These are phyloP conservation scores for Prionailurus viverrinus DNA, from an alignment of 2,113 vertebrate genomes.

Conservation along the genomic window DNA sequence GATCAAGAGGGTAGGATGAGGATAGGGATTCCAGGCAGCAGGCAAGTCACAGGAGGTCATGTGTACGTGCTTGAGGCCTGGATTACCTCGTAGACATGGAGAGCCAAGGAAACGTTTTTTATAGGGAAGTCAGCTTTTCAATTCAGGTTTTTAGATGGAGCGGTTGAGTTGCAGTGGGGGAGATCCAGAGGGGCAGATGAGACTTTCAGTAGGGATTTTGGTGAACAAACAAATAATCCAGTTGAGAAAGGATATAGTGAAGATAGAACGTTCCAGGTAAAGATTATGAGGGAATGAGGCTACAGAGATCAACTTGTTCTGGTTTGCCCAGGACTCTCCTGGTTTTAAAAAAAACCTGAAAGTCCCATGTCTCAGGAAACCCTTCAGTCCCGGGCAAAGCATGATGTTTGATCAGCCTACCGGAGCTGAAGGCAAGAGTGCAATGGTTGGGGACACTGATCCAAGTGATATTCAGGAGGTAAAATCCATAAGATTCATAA, in stretches of 20 bases:
- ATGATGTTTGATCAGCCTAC: neutral
- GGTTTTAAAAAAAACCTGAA: neutral
- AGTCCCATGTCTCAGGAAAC: neutral
- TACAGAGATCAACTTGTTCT: neutral
- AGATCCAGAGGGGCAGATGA: neutral
- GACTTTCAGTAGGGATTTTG: neutral
- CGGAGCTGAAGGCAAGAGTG: neutral
- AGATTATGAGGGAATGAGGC: neutral
- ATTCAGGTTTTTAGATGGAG: neutral
- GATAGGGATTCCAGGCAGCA: neutral
- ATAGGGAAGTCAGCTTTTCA: neutral
- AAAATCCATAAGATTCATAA: neutral
- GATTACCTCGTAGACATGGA: neutral
- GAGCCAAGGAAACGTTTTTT: neutral
- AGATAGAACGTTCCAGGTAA: neutral
- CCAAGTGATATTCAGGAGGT: neutral
- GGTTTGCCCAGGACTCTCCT: neutral
- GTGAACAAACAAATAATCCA: neutral
- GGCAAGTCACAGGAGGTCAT: neutral
- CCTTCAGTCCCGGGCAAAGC: neutral
- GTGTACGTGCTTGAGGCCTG: neutral
- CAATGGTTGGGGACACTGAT: neutral
- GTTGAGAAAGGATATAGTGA: neutral
- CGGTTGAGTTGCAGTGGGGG: neutral
- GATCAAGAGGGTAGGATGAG: neutral